A percentile compares a stretch with the other conserved stretches of the same genome.
Evolutionary conservation across 2,797 vertebrate species (phyloP).

Genomic region (Kryptopterus vitreolus): DNA sequence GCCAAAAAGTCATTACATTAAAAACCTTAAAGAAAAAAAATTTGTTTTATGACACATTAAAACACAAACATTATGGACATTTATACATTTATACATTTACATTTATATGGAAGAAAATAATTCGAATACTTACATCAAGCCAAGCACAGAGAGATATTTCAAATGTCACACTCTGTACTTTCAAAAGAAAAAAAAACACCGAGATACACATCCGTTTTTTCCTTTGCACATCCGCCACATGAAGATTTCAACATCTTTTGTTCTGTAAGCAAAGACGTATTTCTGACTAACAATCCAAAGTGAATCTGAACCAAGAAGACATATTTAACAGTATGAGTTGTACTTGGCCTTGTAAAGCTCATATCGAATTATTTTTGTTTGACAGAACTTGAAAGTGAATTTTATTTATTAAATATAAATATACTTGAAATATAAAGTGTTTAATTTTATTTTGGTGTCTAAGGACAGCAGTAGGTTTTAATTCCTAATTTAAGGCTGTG

Average conservation of each 20-base stretch:
- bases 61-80: not conserved
- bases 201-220: not conserved
- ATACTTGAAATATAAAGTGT: no score
- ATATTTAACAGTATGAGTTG: not conserved
- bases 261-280: not conserved
- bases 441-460: no score
- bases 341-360: not conserved
- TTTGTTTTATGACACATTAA: not conserved
- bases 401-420: not conserved
- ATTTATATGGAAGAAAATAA: not conserved
- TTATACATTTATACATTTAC: no score
- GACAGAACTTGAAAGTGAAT: not conserved
- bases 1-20: not conserved
- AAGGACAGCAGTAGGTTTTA: not conserved
- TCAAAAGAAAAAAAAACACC: not conserved
- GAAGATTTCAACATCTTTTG: not conserved
- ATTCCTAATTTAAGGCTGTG: no score
- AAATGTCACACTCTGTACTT: not conserved
- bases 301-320: not conserved
- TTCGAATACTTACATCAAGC: conserved; percentile 11
- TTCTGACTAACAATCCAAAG: not conserved
- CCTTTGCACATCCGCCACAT: not conserved
- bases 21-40: not conserved
- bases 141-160: not conserved
- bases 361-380: not conserved